Conservation (phyloP, 1,140 invertebrate species). For the Drosophila setifemur region DNA sequence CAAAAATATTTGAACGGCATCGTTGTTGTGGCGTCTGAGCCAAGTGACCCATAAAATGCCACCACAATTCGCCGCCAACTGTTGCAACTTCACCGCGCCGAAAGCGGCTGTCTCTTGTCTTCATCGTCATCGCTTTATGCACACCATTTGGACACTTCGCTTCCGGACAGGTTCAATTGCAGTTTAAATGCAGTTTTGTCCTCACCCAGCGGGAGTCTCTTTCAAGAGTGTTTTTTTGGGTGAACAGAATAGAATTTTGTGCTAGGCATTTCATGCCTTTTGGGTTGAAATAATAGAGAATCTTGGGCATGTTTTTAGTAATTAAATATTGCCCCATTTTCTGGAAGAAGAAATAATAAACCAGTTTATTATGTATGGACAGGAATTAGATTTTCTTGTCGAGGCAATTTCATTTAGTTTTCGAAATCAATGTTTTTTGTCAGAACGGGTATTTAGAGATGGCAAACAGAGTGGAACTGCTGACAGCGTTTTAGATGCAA, state of each 20-base stretch:
- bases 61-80: conserved; percentile 34
- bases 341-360: too few relatives aligned
- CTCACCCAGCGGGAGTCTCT: conserved; percentile 2
- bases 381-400: neutral
- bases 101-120: conserved; percentile 11
- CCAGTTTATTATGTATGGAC: too few relatives aligned
- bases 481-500: conserved; percentile 12
- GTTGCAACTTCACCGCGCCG: conserved; percentile 26
- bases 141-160: conserved; percentile 12
- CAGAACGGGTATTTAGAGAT: neutral
- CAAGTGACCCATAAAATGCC: conserved; percentile 55
- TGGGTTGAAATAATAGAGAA: too few relatives aligned
- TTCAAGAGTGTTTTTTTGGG: neutral
- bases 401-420: neutral
- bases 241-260: neutral
- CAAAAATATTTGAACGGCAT: conserved; percentile 46
- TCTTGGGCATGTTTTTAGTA: too few relatives aligned
- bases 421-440: neutral
- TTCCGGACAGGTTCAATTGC: conserved; percentile 44
- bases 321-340: too few relatives aligned
- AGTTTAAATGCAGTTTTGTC: conserved; percentile 35
- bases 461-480: neutral
- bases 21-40: conserved; percentile 23
- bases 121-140: conserved; percentile 31
- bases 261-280: too few relatives aligned